These are phyloP conservation scores for Blastomussa wellsi DNA, from an alignment of 92 coral and sea anemone genomes.

Conservation along the genomic window DNA sequence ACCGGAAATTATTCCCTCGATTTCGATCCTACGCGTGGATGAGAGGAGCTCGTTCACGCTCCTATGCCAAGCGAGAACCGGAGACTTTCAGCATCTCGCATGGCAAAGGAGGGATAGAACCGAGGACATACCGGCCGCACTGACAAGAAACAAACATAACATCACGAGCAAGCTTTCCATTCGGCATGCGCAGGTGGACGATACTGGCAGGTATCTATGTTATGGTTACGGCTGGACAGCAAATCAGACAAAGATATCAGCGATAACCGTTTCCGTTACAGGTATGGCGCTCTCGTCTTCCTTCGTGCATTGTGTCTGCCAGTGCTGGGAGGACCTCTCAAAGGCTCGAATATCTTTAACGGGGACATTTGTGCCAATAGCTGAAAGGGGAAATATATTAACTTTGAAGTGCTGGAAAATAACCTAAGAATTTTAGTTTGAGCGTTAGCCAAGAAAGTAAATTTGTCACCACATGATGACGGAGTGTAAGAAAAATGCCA, in stretches of 20 bases:
- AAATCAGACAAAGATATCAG: constrained; percentile 42
- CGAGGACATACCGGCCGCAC: background rate
- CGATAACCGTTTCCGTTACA: constrained; percentile 48
- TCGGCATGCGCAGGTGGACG: constrained; percentile 33
- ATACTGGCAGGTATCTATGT: constrained; percentile 71
- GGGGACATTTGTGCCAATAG: too few species aligned
- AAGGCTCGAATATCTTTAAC: too few species aligned
- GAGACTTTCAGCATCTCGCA: constrained; percentile 51
- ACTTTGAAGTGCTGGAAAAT: too few species aligned
- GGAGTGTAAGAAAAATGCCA: too few species aligned
- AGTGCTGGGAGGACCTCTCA: background rate
- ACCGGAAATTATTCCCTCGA: constrained; percentile 36
- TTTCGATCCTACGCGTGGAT: constrained; percentile 35
- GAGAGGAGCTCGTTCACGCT: constrained; percentile 39
- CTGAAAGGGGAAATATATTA: too few species aligned
- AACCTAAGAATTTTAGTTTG: too few species aligned
- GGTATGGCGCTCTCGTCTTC: constrained; percentile 5
- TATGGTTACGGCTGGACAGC: constrained; percentile 63
- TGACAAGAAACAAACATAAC: constrained; percentile 5
- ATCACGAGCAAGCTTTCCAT: constrained; percentile 29
- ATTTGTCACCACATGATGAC: too few species aligned
- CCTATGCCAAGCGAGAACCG: constrained; percentile 45
- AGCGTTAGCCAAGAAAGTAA: too few species aligned
- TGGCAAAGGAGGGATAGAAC: constrained; percentile 43
- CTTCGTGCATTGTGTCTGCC: background rate